Conservation (phyloP, 2,888 invertebrate species). For the Phortica okadai region DNA sequence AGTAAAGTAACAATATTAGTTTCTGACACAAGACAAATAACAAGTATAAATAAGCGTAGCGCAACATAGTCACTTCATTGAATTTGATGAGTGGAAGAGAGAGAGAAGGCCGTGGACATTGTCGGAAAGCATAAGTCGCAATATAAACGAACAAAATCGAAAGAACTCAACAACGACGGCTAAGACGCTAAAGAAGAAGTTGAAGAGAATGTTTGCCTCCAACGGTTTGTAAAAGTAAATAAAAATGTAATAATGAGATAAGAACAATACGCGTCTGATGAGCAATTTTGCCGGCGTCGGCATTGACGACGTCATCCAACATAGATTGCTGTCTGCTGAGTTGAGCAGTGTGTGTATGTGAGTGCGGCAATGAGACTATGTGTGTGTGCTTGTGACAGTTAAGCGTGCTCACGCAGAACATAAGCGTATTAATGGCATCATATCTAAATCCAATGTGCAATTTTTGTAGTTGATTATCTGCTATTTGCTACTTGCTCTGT, state of each 20-base stretch:
- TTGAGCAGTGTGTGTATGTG: not conserved
- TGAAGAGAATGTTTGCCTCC: not conserved
- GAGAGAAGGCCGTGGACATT: not conserved
- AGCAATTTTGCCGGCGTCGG: not conserved
- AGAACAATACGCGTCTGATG: constrained; percentile 59
- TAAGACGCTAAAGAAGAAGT: not conserved
- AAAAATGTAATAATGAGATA: constrained; percentile 67
- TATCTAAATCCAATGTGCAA: constrained; percentile 12
- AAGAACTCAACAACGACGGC: not conserved
- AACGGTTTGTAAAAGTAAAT: constrained; percentile 54
- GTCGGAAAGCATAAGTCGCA: constrained; percentile 10
- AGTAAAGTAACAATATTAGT: constrained; percentile 57
- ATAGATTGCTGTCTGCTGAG: not conserved
- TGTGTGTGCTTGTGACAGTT: not conserved
- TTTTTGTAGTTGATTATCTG: constrained; percentile 9
- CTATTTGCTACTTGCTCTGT: not conserved
- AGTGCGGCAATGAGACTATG: not conserved
- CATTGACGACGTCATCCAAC: not conserved
- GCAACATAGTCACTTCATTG: constrained; percentile 28
- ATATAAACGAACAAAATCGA: constrained; percentile 1
- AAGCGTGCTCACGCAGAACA: constrained; percentile 26
- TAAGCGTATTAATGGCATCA: constrained; percentile 26
- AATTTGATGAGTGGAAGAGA: constrained; percentile 30
- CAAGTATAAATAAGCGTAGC: constrained; percentile 61
- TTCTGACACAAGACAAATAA: constrained; percentile 63